Evolutionary conservation across 2,113 vertebrate genomes (phyloP).

Genomic region (Odocoileus virginianus): DNA sequence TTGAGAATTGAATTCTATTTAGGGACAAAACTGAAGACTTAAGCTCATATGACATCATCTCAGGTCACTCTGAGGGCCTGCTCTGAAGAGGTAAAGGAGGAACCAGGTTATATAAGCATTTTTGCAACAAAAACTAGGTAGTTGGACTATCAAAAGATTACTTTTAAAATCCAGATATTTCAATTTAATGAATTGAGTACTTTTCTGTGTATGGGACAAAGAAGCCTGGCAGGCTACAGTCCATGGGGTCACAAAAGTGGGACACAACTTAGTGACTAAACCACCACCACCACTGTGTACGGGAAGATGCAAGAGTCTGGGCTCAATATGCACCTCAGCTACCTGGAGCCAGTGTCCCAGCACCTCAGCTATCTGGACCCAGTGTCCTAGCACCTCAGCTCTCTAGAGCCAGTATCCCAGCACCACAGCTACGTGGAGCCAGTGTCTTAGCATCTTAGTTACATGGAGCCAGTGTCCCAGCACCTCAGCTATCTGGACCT

Average conservation of each 20-base stretch:
- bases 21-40: not conserved
- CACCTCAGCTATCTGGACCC: too few relatives aligned
- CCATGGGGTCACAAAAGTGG: not conserved
- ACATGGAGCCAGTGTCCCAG: too few relatives aligned
- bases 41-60: not conserved
- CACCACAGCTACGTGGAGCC: too few relatives aligned
- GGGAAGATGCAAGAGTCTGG: not conserved
- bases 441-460: too few relatives aligned
- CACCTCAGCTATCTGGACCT: too few relatives aligned
- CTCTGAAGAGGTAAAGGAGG: not conserved
- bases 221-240: not conserved
- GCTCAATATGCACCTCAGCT: rapidly evolving
- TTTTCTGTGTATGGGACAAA: not conserved
- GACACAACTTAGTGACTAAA: not conserved
- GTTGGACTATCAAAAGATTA: not conserved
- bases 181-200: not conserved
- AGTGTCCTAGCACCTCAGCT: not conserved
- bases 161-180: not conserved
- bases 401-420: rapidly evolving
- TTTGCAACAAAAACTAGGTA: not conserved
- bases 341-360: too few relatives aligned
- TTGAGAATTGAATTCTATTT: not conserved
- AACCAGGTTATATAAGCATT: not conserved
- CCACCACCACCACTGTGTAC: not conserved
- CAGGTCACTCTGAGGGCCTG: not conserved